phyloP scores from a whole-genome alignment of 2,797 vertebrate species.

The Gymnodraco acuticeps region DNA sequence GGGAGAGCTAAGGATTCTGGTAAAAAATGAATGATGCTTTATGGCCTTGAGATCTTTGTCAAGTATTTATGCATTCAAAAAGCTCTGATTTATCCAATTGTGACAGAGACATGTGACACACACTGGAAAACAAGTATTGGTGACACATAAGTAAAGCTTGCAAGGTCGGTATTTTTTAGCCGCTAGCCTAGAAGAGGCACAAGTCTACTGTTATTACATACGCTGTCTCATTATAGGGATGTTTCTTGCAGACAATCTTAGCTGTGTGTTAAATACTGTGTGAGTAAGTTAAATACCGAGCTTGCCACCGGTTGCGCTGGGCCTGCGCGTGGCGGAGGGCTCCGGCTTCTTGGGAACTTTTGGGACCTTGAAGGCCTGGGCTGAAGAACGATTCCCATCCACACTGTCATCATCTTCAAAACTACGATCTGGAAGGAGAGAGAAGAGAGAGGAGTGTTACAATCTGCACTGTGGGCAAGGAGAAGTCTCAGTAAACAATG shows the following conservation, averaged over 20 bases:
- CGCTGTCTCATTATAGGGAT: too few relatives aligned
- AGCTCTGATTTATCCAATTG: neutral
- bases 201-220: too few relatives aligned
- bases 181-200: too few relatives aligned
- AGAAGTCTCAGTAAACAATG: neutral
- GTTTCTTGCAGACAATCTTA: neutral
- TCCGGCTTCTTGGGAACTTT: conserved; percentile 94
- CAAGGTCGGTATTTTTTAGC: neutral
- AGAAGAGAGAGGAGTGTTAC: conserved; percentile 9
- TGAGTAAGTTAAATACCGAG: conserved; percentile 84
- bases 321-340: conserved; percentile 88
- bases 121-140: neutral
- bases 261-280: conserved; percentile 4
- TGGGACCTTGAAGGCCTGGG: conserved; percentile 95
- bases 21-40: neutral
- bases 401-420: conserved; percentile 98
- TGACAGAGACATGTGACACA: neutral
- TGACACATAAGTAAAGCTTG: too few relatives aligned
- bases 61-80: neutral
- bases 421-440: conserved; percentile 89
- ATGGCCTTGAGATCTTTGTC: neutral
- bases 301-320: conserved; percentile 91
- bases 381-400: conserved; percentile 94
- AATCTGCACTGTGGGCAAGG: neutral
- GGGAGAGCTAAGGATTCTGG: too few relatives aligned